phyloP scores from a whole-genome alignment of 2,888 invertebrate species.

The Drepana falcataria region DNA sequence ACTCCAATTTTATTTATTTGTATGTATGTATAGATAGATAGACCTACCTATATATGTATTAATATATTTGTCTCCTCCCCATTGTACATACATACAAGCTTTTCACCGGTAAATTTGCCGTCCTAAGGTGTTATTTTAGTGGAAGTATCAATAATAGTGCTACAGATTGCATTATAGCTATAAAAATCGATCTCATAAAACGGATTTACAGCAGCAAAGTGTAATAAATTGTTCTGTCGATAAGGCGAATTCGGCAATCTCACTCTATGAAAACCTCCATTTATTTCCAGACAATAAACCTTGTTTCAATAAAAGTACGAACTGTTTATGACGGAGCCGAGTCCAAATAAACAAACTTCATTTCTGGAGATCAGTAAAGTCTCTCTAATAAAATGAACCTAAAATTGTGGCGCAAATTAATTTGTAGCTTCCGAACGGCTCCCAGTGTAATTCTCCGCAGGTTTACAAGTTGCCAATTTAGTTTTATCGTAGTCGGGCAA shows the following conservation, averaged over 20 bases:
- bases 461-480: background rate
- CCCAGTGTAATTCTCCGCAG: background rate
- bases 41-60: too few species aligned
- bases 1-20: too few species aligned
- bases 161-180: background rate
- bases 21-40: too few species aligned
- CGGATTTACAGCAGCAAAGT: background rate
- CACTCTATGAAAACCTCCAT: background rate
- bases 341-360: background rate
- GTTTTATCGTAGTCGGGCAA: background rate
- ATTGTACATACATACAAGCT: too few species aligned
- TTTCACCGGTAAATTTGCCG: too few species aligned
- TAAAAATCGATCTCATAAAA: background rate
- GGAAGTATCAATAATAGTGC: too few species aligned
- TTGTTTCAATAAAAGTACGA: background rate
- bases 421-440: background rate
- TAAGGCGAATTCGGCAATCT: background rate
- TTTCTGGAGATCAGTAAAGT: background rate
- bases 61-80: too few species aligned
- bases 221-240: background rate
- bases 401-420: background rate
- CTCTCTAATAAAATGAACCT: background rate
- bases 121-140: too few species aligned
- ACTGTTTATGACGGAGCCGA: background rate
- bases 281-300: background rate